Evolutionary conservation across 2,113 vertebrate genomes (phyloP).

Genomic region (Holacanthus passer): DNA sequence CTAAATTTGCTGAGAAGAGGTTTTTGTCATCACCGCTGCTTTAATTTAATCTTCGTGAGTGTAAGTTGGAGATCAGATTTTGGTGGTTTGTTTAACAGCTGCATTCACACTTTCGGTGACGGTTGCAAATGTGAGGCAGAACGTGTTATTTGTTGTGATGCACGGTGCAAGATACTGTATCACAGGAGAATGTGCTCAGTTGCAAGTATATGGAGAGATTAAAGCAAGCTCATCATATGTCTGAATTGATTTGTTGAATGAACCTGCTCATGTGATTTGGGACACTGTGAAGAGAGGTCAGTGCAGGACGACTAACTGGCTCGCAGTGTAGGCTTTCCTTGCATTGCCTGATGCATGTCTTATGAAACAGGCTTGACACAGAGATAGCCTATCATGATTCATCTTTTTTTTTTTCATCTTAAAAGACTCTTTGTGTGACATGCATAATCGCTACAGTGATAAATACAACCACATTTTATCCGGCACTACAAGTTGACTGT

Average conservation of each 20-base stretch:
- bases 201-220: neutral
- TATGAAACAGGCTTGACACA: slow-evolving; percentile 7
- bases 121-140: neutral
- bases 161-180: neutral
- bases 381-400: neutral
- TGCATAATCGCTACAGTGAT: neutral
- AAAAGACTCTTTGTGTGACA: neutral
- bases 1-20: neutral
- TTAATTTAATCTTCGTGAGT: neutral
- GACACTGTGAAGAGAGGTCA: slow-evolving; percentile 25
- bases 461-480: neutral
- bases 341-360: neutral
- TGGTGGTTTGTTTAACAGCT: neutral
- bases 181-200: neutral
- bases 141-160: slow-evolving; percentile 4
- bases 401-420: neutral
- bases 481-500: neutral
- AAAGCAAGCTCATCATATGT: neutral
- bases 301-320: neutral
- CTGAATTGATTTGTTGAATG: slow-evolving; percentile 9
- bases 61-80: neutral
- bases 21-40: neutral
- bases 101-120: neutral
- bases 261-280: slow-evolving; percentile 6
- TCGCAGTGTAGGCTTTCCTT: neutral